Evolutionary conservation across 2,113 vertebrate genomes (phyloP), one percentile per base, ranked within the genome.

Genomic region (Gallinago jamesoni): DNA sequence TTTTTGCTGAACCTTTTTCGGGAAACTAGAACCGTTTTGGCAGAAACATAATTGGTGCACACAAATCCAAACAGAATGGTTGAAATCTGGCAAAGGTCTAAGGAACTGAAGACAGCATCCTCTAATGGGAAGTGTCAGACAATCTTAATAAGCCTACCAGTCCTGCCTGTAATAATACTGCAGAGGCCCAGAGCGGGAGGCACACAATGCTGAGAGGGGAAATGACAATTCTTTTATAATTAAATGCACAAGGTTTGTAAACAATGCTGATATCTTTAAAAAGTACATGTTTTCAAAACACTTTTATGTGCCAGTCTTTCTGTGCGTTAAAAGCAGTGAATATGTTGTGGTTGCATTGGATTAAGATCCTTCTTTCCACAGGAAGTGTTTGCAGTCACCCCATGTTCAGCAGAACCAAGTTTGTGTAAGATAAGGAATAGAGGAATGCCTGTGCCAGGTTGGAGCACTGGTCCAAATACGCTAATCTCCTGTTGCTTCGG

Each of bases 81-180:
- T 94, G 87, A 95, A 93, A 83, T 76, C 92, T 95, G 94, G 95
- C 87, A 52, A 55, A 91, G 75, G 63, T 50, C 2, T 10, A 33
- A 88, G 93, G 92, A 88, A 74, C 59, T 84, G 87, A 73, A 88
- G 93, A 27, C 63, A 10, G 70, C 70, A 70, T 95, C 91, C 78
- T 94, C 78, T 93, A 93, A 93, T 95, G 94, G 93, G 94, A 95
- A 94, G 66, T 69, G 87, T 91, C 93, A 95, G 89, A 43, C 82
- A 62, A 14, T 56, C 87, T 86, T 56, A 91, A 4, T 84, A 91
- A 89, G 80, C 27, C 87, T 95, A 68, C 82, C 91, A 90, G 87
- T 80, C 45, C 78, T 91, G 93, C 91, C 93, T 96, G 93, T 41
- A 94, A 84, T 93, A 93, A 91, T 77, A 70, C 37, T 82, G 59